A percentile compares a stretch with the other conserved stretches of the same genome.
phyloP scores from a whole-genome alignment of 1,140 invertebrate species.

The Epicauta chinensis region DNA sequence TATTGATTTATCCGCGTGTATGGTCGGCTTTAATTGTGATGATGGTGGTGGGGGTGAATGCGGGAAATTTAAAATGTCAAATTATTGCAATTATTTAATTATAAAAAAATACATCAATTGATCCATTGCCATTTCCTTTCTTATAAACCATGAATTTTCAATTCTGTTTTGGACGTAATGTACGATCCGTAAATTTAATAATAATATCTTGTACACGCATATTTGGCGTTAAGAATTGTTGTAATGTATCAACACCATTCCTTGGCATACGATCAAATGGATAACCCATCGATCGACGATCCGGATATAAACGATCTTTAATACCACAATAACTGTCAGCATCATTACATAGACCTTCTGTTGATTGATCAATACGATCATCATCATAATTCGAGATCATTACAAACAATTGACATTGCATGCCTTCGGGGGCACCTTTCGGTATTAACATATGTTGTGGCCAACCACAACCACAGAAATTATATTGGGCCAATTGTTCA shows the following conservation, averaged over 20 bases:
- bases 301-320: slow-evolving; percentile 62
- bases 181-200: slow-evolving; percentile 43
- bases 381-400: slow-evolving; percentile 71
- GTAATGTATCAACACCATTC: slow-evolving; percentile 44
- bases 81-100: too few species aligned
- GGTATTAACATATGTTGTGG: slow-evolving; percentile 78
- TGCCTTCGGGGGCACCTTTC: slow-evolving; percentile 63
- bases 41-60: too few species aligned
- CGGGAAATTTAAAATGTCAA: too few species aligned
- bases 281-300: slow-evolving; percentile 65
- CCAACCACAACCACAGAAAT: slow-evolving; percentile 84
- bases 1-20: too few species aligned
- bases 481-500: slow-evolving; percentile 53
- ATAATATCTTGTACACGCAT: slow-evolving; percentile 53
- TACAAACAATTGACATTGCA: slow-evolving; percentile 64
- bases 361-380: slow-evolving; percentile 21
- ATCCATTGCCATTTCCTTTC: too few species aligned
- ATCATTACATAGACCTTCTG: slow-evolving; percentile 51
- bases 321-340: slow-evolving; percentile 67
- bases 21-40: too few species aligned
- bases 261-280: slow-evolving; percentile 61
- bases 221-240: slow-evolving; percentile 59
- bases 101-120: too few species aligned
- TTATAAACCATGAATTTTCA: too few species aligned
- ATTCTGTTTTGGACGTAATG: slow-evolving; percentile 17